A percentile compares a stretch with the other conserved stretches of the same genome.
These are phyloP conservation scores for Coleophora flavipennella DNA, from an alignment of 2,888 invertebrate species.

Conservation along the genomic window DNA sequence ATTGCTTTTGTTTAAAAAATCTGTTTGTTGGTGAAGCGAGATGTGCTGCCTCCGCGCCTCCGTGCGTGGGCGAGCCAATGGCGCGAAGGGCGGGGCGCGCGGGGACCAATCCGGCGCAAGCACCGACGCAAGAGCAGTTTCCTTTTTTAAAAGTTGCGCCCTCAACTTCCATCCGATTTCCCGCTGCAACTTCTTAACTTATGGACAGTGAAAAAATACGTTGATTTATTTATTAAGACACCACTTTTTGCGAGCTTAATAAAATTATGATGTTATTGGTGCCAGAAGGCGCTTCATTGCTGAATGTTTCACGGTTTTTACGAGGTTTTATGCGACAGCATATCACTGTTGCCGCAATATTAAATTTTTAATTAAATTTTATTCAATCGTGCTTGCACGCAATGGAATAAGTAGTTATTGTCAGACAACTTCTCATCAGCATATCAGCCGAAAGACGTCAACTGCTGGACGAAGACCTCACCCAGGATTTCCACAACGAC, in stretches of 20 bases:
- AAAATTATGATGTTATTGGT: constrained; percentile 56
- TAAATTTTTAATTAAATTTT: constrained; percentile 38
- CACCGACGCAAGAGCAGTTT: constrained; percentile 62
- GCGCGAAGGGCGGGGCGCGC: constrained; percentile 56
- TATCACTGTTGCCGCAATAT: constrained; percentile 22
- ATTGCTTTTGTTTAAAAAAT: constrained; percentile 72
- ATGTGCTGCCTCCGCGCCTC: constrained; percentile 61
- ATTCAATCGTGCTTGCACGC: constrained; percentile 29
- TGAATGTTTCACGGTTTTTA: constrained; percentile 43
- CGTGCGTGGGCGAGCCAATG: constrained; percentile 50
- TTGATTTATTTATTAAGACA: constrained; percentile 64
- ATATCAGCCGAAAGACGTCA: no score
- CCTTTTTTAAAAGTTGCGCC: constrained; percentile 71
- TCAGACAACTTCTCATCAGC: no score
- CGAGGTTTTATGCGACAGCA: constrained; percentile 13
- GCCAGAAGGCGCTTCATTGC: constrained; percentile 32
- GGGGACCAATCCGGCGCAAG: constrained; percentile 40
- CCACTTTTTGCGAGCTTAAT: constrained; percentile 53
- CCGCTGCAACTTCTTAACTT: constrained; percentile 62
- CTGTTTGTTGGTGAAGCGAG: constrained; percentile 67
- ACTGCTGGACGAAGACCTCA: no score
- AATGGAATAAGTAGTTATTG: constrained; percentile 13
- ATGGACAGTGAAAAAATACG: constrained; percentile 61
- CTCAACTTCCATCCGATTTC: constrained; percentile 70
- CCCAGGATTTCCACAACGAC: no score